phyloP scores from a whole-genome alignment of 2,797 vertebrate species.

The Ptychobarbus kaznakovi region DNA sequence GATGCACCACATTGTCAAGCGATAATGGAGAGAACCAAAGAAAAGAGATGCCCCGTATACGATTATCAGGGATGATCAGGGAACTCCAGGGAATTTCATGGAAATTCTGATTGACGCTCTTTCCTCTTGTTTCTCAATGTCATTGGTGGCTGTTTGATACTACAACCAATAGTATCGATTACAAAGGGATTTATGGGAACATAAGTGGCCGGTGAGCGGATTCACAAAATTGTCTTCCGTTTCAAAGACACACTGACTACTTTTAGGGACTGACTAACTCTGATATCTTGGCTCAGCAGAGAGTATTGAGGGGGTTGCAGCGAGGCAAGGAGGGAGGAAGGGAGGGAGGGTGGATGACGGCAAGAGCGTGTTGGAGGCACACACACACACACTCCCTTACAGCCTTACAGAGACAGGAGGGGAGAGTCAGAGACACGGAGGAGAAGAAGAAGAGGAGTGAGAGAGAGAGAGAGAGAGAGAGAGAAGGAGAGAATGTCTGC shows the following conservation, averaged over 20 bases:
- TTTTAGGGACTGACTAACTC: constrained; percentile 53
- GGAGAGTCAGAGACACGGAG: constrained; percentile 43
- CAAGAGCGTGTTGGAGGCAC: constrained; percentile 38
- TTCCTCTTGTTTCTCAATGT: constrained; percentile 28
- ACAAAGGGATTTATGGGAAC: not conserved
- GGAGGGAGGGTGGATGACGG: constrained; percentile 54
- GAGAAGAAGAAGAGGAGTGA: constrained; percentile 49
- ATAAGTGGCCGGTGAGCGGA: not conserved
- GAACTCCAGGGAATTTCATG: constrained; percentile 20
- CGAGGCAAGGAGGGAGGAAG: constrained; percentile 55
- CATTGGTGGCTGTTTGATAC: not conserved
- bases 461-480: constrained; percentile 43
- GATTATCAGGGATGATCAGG: constrained; percentile 16
- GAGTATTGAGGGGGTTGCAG: constrained; percentile 37
- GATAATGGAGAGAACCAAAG: constrained; percentile 25
- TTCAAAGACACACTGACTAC: constrained; percentile 46
- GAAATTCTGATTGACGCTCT: constrained; percentile 11
- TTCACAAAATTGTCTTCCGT: not conserved
- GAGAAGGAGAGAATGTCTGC: constrained; percentile 68
- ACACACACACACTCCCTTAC: constrained; percentile 43
- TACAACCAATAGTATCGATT: constrained; percentile 2
- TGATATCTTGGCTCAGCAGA: constrained; percentile 65
- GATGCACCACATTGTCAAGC: constrained; percentile 20
- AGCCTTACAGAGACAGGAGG: constrained; percentile 45
- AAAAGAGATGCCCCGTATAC: not conserved